Conservation (phyloP, 2,113 vertebrate genomes). For the Chlamydotis undulata region DNA sequence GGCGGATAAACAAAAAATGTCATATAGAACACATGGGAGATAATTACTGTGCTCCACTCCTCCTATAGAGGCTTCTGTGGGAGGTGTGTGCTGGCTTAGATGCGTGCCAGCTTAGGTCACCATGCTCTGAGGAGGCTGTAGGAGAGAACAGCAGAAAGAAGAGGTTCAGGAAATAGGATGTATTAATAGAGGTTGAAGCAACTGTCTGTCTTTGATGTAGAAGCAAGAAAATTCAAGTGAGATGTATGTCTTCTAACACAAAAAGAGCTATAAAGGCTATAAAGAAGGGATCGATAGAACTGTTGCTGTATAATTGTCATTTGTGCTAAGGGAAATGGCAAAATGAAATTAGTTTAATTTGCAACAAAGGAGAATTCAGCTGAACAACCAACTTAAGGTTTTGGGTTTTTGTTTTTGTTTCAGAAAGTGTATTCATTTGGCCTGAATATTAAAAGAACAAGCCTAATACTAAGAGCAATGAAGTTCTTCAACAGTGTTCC, state of each 20-base stretch:
- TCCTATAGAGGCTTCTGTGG: not conserved
- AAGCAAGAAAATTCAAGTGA: not conserved
- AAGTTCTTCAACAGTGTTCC: not conserved
- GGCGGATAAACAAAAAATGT: not conserved
- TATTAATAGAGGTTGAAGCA: not conserved
- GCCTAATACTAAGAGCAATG: not conserved
- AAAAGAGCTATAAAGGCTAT: not conserved
- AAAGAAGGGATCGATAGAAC: not conserved
- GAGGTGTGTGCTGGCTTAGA: not conserved
- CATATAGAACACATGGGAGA: not conserved
- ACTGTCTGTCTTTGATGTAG: not conserved
- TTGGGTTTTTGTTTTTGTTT: not conserved
- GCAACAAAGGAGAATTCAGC: not conserved
- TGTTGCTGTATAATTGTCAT: not conserved
- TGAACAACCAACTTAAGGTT: not conserved
- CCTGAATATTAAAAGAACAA: not conserved
- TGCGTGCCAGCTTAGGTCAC: not conserved
- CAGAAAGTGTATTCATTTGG: not conserved
- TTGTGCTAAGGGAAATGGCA: not conserved
- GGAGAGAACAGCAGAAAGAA: not conserved
- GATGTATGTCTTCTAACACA: not conserved
- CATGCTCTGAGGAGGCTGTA: rapidly evolving
- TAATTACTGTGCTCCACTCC: not conserved
- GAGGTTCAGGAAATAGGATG: not conserved
- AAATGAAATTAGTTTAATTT: not conserved